A percentile compares a stretch with the other conserved stretches of the same genome.
Evolutionary conservation across 1,140 invertebrate species (phyloP).

Genomic region (Aphelenchoides fujianensis): DNA sequence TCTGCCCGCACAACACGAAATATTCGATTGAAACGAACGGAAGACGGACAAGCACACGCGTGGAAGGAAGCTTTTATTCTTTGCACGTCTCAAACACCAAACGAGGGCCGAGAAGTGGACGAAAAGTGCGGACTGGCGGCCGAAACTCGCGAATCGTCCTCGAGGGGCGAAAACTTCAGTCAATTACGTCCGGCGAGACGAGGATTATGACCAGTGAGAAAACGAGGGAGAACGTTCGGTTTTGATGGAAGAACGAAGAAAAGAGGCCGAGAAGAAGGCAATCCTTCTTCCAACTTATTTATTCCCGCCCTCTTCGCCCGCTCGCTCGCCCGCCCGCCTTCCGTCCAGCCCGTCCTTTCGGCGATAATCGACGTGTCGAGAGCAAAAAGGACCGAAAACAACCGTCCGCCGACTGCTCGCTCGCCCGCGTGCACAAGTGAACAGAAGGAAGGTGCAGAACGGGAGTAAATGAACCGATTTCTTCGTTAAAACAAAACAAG

Average conservation of each 20-base stretch:
- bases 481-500: neutral
- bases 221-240: neutral
- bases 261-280: too few species aligned
- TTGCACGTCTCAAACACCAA: too few species aligned
- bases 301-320: neutral
- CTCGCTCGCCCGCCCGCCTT: too few species aligned
- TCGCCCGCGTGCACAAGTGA: too few species aligned
- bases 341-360: too few species aligned
- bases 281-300: neutral
- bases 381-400: conserved; percentile 3
- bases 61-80: neutral
- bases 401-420: too few species aligned
- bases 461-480: neutral
- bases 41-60: neutral
- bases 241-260: neutral
- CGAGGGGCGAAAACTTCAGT: too few species aligned
- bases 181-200: neutral
- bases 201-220: neutral
- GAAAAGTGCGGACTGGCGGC: too few species aligned
- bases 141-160: too few species aligned
- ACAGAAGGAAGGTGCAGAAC: neutral
- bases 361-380: neutral
- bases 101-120: neutral
- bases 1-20: neutral
- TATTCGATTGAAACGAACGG: neutral